Conservation (phyloP, 2,888 invertebrate genomes). For the Tetranychus piercei region DNA sequence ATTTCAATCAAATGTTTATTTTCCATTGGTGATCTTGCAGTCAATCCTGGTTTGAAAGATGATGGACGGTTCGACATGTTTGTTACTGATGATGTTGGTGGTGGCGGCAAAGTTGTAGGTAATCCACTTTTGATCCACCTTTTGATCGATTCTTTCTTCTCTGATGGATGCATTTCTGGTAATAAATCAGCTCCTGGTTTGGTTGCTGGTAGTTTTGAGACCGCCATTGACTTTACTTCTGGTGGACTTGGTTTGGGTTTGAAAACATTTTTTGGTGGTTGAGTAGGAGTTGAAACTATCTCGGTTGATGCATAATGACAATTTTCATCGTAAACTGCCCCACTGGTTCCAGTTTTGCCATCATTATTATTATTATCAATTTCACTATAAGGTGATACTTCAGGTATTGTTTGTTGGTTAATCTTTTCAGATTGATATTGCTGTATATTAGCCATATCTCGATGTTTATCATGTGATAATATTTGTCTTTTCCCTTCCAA, state of each 20-base stretch:
- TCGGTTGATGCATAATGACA: background rate
- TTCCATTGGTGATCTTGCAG: background rate
- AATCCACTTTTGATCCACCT: constrained; percentile 24
- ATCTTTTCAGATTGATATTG: background rate
- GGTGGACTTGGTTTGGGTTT: background rate
- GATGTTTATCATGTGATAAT: background rate
- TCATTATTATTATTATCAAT: background rate
- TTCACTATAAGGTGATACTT: background rate
- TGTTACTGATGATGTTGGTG: background rate
- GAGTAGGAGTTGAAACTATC: background rate
- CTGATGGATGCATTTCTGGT: constrained; percentile 17
- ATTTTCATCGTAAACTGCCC: background rate
- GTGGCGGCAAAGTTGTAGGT: constrained; percentile 3
- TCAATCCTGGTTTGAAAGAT: background rate
- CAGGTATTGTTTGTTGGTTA: background rate
- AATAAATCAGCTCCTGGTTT: background rate
- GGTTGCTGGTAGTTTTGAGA: constrained; percentile 13
- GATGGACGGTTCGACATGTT: background rate
- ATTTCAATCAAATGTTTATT: background rate
- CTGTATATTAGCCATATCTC: background rate
- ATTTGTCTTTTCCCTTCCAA: background rate
- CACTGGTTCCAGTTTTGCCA: background rate
- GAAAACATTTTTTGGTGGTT: background rate
- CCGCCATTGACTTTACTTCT: constrained; percentile 16
- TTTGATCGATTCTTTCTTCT: constrained; percentile 26